Evolutionary conservation across 2,888 invertebrate genomes (phyloP).

Genomic region (Dryomyza anilis): DNA sequence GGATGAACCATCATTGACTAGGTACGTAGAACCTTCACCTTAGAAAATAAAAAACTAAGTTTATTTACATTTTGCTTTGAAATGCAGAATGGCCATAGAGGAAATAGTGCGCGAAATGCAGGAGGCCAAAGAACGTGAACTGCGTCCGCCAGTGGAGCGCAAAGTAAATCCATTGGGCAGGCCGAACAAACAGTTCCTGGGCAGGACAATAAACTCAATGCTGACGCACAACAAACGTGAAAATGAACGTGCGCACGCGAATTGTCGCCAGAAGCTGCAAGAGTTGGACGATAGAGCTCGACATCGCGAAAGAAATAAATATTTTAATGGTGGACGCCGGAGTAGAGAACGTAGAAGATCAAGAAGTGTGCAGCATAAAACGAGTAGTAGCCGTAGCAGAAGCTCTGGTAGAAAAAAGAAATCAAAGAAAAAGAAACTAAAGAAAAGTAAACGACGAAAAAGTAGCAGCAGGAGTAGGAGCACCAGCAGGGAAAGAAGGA

Average conservation of each 20-base stretch:
- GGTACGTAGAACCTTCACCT: too few species aligned
- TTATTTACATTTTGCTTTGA: neutral
- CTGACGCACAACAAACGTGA: constrained; percentile 49
- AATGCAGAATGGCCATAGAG: constrained; percentile 45
- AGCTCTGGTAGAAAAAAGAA: constrained; percentile 23
- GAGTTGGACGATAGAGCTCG: constrained; percentile 45
- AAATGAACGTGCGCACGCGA: constrained; percentile 39
- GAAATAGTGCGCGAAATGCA: constrained; percentile 47
- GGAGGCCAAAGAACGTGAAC: constrained; percentile 18
- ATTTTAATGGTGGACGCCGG: constrained; percentile 26
- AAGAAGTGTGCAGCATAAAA: constrained; percentile 28
- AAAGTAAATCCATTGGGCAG: constrained; percentile 51
- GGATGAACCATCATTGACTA: constrained; percentile 16
- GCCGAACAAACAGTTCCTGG: constrained; percentile 53
- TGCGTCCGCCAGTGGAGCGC: constrained; percentile 38
- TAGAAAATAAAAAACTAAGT: neutral
- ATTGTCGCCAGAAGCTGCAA: constrained; percentile 45
- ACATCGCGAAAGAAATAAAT: constrained; percentile 32
- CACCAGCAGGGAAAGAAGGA: neutral
- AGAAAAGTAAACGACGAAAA: neutral
- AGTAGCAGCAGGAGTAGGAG: too few species aligned
- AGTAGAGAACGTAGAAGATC: constrained; percentile 18
- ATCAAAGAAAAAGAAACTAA: constrained; percentile 2
- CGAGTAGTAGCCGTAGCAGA: constrained; percentile 28
- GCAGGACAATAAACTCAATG: constrained; percentile 48